Conservation (phyloP, 2,888 invertebrate species). For the Lasioglossum oenotherae region DNA sequence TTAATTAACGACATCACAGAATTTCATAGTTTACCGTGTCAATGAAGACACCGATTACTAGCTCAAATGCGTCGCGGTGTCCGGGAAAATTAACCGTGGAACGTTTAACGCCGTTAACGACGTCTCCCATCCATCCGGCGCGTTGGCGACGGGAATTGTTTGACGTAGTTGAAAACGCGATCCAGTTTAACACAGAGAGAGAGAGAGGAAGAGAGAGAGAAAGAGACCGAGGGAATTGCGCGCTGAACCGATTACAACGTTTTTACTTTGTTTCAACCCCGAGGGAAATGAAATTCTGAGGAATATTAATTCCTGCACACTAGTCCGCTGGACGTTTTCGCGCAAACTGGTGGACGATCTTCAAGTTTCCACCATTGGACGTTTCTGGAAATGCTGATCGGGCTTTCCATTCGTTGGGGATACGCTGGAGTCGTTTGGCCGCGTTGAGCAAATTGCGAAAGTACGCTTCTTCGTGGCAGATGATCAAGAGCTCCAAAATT, state of each 20-base stretch:
- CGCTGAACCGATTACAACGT: not conserved
- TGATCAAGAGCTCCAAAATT: not conserved
- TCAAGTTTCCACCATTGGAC: not conserved
- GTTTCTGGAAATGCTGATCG: not conserved
- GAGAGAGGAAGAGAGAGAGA: not conserved
- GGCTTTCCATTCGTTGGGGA: not conserved
- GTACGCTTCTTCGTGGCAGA: not conserved
- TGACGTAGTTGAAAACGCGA: not conserved
- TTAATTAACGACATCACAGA: conserved; percentile 52
- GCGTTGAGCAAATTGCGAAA: not conserved
- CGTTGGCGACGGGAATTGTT: conserved; percentile 7
- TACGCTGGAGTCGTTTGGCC: not conserved
- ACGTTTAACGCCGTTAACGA: conserved; percentile 21
- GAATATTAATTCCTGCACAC: not conserved
- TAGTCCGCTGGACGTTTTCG: not conserved
- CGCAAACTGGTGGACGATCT: not conserved
- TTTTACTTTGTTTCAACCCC: conserved; percentile 2
- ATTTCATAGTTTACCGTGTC: conserved; percentile 32
- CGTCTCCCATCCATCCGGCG: not conserved
- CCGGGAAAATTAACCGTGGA: conserved; percentile 33
- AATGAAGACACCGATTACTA: conserved; percentile 21
- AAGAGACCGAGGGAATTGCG: not conserved
- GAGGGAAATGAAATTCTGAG: not conserved
- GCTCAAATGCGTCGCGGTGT: conserved; percentile 5
- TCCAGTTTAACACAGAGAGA: not conserved